Conservation (phyloP, 1,140 invertebrate genomes). For the Calycopis cecrops region DNA sequence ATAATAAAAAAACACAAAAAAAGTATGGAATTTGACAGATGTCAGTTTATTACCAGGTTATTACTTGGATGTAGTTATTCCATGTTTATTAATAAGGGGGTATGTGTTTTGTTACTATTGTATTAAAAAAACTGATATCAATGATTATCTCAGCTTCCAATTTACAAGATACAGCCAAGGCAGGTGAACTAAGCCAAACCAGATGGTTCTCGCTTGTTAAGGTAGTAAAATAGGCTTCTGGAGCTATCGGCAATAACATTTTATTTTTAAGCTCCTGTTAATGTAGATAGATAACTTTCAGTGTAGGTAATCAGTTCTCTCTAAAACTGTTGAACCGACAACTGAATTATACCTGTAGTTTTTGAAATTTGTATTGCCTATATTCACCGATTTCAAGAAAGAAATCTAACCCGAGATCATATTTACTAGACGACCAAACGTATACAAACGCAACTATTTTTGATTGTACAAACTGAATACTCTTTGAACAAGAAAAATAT, state of each 20-base stretch:
- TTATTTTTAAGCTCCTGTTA: conserved; percentile 39
- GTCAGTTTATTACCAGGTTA: too few relatives aligned
- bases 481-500: conserved; percentile 29
- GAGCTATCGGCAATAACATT: conserved; percentile 45
- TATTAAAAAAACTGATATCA: conserved; percentile 19
- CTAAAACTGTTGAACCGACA: conserved; percentile 29
- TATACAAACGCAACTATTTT: conserved; percentile 28
- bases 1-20: conserved; percentile 21
- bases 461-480: conserved; percentile 28
- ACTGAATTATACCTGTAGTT: conserved; percentile 40
- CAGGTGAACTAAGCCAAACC: conserved; percentile 31
- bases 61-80: too few relatives aligned
- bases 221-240: conserved; percentile 48
- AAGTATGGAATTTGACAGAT: too few relatives aligned
- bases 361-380: conserved; percentile 38
- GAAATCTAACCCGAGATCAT: conserved; percentile 45
- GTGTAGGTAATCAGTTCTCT: conserved; percentile 30
- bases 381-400: conserved; percentile 38
- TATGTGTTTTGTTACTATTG: too few relatives aligned
- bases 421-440: conserved; percentile 28
- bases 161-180: too few relatives aligned
- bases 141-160: too few relatives aligned
- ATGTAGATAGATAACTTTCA: conserved; percentile 24
- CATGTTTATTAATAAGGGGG: too few relatives aligned
- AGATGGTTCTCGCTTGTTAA: conserved; percentile 50